Evolutionary conservation across 2,113 vertebrate species (phyloP).

Genomic region (Meriones unguiculatus): DNA sequence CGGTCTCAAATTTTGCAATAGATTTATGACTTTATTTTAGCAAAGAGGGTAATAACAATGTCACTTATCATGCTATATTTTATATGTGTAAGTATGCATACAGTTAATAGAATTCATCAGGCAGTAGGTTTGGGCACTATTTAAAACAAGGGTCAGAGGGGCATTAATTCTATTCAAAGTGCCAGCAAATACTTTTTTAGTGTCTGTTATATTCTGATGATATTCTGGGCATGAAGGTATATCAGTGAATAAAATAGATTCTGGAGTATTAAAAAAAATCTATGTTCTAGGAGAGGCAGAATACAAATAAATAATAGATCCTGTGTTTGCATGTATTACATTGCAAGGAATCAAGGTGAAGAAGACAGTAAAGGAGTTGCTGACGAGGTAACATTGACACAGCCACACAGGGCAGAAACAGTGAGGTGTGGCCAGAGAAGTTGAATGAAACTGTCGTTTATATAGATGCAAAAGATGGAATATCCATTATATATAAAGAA

Average conservation of each 20-base stretch:
- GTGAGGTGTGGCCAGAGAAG: neutral
- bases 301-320: neutral
- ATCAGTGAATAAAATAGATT: neutral
- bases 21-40: slow-evolving; percentile 73
- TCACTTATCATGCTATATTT: slow-evolving; percentile 60
- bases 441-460: neutral
- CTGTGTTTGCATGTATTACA: neutral
- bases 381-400: neutral
- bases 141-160: slow-evolving; percentile 80
- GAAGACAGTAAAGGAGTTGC: neutral
- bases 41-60: slow-evolving; percentile 54
- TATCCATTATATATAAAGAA: too few species aligned
- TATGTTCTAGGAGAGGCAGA: neutral
- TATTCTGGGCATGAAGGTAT: neutral
- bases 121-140: slow-evolving; percentile 57
- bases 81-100: slow-evolving; percentile 66
- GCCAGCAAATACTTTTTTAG: neutral
- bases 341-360: neutral
- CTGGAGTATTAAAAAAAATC: neutral
- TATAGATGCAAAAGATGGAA: neutral
- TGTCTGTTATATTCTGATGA: neutral
- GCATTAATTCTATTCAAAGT: slow-evolving; percentile 81
- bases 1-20: slow-evolving; percentile 66
- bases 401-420: neutral
- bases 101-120: slow-evolving; percentile 78